Evolutionary conservation across 1,140 invertebrate genomes (phyloP).

Genomic region (Nasonia vitripennis): DNA sequence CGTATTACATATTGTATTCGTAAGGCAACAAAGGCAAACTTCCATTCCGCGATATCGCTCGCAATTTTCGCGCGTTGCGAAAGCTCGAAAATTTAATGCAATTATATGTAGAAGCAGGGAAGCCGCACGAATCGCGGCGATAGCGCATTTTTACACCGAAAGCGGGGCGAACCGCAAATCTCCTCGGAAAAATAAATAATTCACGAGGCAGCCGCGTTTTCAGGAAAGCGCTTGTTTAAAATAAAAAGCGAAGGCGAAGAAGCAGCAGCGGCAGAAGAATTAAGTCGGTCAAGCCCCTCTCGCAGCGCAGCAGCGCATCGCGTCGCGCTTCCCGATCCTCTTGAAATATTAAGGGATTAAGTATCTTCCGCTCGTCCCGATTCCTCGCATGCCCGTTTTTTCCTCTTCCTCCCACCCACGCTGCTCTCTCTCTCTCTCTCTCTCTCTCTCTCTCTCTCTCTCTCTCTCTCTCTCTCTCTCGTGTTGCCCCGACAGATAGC

Average conservation of each 20-base stretch:
- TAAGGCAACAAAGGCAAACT: neutral
- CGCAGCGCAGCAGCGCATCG: neutral
- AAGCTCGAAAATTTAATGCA: too few relatives aligned
- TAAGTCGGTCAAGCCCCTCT: neutral
- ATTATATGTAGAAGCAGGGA: too few relatives aligned
- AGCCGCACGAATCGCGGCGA: too few relatives aligned
- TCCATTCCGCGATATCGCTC: too few relatives aligned
- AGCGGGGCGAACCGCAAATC: too few relatives aligned
- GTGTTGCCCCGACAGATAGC: too few relatives aligned
- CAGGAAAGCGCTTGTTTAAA: neutral
- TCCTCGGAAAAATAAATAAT: too few relatives aligned
- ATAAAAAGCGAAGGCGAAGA: conserved; percentile 1
- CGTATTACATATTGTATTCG: neutral
- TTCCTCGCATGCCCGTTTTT: conserved; percentile 21
- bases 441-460: too few relatives aligned
- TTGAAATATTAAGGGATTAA: conserved; percentile 38
- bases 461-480: conserved; percentile 44
- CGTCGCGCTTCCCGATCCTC: neutral
- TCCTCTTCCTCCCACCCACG: conserved; percentile 39
- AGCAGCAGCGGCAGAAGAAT: too few relatives aligned
- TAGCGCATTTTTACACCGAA: too few relatives aligned
- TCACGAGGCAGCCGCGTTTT: neutral
- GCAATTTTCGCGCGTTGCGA: too few relatives aligned
- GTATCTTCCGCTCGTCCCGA: conserved; percentile 16
- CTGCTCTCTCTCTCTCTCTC: neutral